Conservation (phyloP, 1,140 invertebrate genomes). For the Lanistes nyassanus region DNA sequence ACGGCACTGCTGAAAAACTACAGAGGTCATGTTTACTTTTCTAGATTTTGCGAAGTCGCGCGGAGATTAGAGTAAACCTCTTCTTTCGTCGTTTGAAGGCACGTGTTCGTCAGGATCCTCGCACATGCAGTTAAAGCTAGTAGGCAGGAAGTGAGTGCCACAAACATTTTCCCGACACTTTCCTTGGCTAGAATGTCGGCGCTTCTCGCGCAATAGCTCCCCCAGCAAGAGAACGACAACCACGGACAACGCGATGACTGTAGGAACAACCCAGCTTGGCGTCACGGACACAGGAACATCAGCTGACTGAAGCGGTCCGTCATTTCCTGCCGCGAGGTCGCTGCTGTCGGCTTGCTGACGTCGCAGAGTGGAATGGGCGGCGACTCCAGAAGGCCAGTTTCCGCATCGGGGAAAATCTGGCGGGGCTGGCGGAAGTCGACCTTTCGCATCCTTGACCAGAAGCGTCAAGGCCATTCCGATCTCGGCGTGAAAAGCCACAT, state of each 20-base stretch:
- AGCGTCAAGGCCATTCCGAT: constrained; percentile 55
- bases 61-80: too few species aligned
- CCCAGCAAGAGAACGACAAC: neutral
- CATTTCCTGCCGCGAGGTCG: neutral
- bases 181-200: too few species aligned
- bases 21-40: too few species aligned
- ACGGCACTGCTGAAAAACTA: too few species aligned
- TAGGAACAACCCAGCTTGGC: neutral
- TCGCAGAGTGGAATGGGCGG: neutral
- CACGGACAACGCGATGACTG: neutral
- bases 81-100: too few species aligned
- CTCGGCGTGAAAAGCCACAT: constrained; percentile 56
- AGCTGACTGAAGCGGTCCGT: neutral
- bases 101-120: too few species aligned
- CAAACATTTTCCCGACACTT: too few species aligned
- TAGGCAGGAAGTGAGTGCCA: too few species aligned
- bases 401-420: constrained; percentile 48
- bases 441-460: constrained; percentile 29
- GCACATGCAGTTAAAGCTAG: too few species aligned
- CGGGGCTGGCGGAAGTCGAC: constrained; percentile 38
- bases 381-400: constrained; percentile 23
- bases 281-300: neutral
- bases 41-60: too few species aligned
- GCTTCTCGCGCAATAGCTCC: neutral
- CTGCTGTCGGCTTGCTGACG: neutral